These are phyloP conservation scores for Diorhabda carinulata DNA, from an alignment of 1,140 invertebrate species.

Conservation along the genomic window DNA sequence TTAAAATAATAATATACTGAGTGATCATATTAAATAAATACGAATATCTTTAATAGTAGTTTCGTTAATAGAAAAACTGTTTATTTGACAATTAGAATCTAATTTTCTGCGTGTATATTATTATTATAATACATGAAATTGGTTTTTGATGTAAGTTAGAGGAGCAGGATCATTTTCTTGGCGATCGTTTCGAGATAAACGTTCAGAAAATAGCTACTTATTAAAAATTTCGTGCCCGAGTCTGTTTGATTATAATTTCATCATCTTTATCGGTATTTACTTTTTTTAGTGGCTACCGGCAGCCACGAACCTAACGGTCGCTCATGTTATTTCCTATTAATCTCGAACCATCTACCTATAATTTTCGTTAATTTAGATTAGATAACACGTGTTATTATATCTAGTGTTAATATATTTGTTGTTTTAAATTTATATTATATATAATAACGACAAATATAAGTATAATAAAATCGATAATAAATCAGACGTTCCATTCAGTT, in stretches of 20 bases:
- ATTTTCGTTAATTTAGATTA: slow-evolving; percentile 1
- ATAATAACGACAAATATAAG: too few relatives aligned
- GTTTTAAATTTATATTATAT: too few relatives aligned
- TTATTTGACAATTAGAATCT: background rate
- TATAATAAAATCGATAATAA: too few relatives aligned
- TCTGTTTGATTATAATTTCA: background rate
- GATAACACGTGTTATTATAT: background rate
- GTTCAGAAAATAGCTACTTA: background rate
- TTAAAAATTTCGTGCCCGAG: background rate
- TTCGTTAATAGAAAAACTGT: too few relatives aligned
- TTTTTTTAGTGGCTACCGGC: background rate
- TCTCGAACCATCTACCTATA: background rate
- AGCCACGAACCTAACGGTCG: background rate
- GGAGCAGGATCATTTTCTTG: background rate
- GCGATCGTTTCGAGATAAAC: background rate
- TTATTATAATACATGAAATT: background rate
- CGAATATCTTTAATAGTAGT: too few relatives aligned
- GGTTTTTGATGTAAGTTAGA: background rate
- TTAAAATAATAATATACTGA: too few relatives aligned
- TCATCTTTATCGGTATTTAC: slow-evolving; percentile 3
- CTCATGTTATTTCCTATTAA: background rate
- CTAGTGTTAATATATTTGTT: too few relatives aligned
- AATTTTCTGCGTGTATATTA: background rate
- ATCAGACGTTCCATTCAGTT: too few relatives aligned
- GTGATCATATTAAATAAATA: too few relatives aligned